Conservation (phyloP, 2,113 vertebrate genomes). For the Proteles cristata region DNA sequence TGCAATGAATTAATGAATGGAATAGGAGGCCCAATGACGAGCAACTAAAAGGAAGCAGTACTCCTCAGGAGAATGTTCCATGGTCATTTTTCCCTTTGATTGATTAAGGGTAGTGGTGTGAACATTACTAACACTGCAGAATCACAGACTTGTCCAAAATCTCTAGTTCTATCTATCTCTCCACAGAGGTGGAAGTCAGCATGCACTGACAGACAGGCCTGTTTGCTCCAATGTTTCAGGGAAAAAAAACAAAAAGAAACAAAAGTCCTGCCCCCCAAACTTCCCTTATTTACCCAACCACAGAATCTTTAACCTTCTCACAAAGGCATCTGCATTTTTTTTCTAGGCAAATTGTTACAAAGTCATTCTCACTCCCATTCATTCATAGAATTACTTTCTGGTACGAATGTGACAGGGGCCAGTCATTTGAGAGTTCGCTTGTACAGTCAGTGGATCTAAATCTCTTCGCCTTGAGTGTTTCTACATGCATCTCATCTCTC, state of each 20-base stretch:
- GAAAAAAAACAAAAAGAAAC: background rate
- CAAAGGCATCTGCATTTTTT: background rate
- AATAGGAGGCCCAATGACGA: background rate
- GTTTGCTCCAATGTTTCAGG: background rate
- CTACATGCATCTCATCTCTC: too few species aligned
- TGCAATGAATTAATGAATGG: background rate
- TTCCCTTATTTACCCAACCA: background rate
- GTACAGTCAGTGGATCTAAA: background rate
- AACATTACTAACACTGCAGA: background rate
- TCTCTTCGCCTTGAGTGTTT: background rate
- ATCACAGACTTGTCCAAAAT: background rate
- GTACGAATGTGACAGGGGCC: background rate
- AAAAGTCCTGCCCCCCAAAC: background rate
- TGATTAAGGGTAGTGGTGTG: background rate
- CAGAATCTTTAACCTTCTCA: background rate
- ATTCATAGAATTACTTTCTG: constrained; percentile 11
- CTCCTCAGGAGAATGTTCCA: background rate
- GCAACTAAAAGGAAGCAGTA: background rate
- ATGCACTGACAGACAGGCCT: background rate
- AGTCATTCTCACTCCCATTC: background rate
- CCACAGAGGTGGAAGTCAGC: background rate
- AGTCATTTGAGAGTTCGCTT: background rate
- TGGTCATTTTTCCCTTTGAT: background rate
- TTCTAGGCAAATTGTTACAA: background rate
- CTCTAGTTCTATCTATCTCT: background rate